Percentiles rank a stretch among this genome's conserved stretches.
phyloP scores from a whole-genome alignment of 2,113 vertebrate species.

The Trogon melanurus region DNA sequence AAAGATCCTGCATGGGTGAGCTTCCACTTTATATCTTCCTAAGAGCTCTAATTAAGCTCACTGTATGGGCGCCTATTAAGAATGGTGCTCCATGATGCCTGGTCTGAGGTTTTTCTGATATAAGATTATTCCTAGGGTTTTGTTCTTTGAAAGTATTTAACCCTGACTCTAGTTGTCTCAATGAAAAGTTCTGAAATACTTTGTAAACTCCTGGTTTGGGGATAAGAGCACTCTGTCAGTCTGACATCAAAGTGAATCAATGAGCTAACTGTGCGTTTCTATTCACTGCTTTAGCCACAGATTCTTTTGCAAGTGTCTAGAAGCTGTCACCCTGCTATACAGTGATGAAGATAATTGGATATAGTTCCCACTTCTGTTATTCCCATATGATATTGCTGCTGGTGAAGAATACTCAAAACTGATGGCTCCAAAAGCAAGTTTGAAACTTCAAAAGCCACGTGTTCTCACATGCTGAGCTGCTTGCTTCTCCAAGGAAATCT shows the following conservation, averaged over 20 bases:
- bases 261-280: conserved; percentile 18
- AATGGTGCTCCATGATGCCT: neutral
- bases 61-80: neutral
- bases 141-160: neutral
- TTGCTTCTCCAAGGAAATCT: conserved; percentile 1
- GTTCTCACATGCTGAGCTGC: neutral
- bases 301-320: conserved; percentile 32
- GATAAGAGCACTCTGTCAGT: neutral
- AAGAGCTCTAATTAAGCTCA: neutral
- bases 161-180: neutral
- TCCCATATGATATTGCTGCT: neutral
- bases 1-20: neutral
- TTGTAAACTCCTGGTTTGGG: neutral
- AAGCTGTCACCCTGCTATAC: conserved; percentile 43
- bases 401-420: neutral
- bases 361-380: neutral
- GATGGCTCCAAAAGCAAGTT: neutral
- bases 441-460: neutral
- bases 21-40: neutral
- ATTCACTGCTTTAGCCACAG: neutral
- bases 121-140: neutral
- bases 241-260: conserved; percentile 47
- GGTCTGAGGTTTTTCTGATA: neutral
- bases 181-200: conserved; percentile 27
- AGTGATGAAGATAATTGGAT: conserved; percentile 43